Conservation (phyloP, 1,140 invertebrate species). For the Drosophila ercepeae region DNA sequence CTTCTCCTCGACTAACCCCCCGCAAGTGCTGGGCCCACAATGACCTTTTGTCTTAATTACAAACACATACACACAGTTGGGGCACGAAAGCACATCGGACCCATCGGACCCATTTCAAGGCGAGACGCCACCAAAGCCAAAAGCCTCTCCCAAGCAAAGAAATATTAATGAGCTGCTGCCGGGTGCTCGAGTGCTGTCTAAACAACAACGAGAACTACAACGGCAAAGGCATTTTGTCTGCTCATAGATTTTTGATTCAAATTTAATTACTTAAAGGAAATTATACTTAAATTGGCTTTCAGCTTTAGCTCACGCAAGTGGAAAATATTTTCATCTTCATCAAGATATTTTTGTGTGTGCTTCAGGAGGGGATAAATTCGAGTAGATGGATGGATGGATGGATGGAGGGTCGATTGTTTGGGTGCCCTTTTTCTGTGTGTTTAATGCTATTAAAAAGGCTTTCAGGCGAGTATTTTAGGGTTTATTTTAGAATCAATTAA, state of each 20-base stretch:
- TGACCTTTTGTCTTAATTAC: slow-evolving; percentile 53
- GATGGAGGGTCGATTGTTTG: slow-evolving; percentile 16
- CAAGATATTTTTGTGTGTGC: slow-evolving; percentile 42
- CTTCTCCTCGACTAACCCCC: neutral
- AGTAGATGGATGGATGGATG: slow-evolving; percentile 1
- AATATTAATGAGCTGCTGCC: slow-evolving; percentile 45
- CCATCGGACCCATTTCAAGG: slow-evolving; percentile 39
- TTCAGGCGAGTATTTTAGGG: slow-evolving; percentile 36
- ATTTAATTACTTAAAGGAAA: slow-evolving; percentile 53
- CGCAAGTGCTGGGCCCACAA: neutral
- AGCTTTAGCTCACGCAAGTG: slow-evolving; percentile 43
- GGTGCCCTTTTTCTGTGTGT: slow-evolving; percentile 28
- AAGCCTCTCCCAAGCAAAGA: slow-evolving; percentile 39
- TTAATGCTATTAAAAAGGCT: slow-evolving; percentile 47
- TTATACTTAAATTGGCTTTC: slow-evolving; percentile 49
- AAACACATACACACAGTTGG: slow-evolving; percentile 1
- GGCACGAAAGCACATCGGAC: slow-evolving; percentile 12
- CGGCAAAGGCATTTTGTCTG: slow-evolving; percentile 37
- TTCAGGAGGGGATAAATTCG: slow-evolving; percentile 14
- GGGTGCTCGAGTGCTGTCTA: slow-evolving; percentile 32
- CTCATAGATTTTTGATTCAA: slow-evolving; percentile 49
- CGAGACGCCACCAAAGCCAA: slow-evolving; percentile 22
- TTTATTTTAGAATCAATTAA: slow-evolving; percentile 43
- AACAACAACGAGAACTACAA: slow-evolving; percentile 26
- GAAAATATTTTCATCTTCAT: slow-evolving; percentile 47